phyloP scores from a whole-genome alignment of 2,797 vertebrate genomes.

The Pseudotriccus pelzelni region DNA sequence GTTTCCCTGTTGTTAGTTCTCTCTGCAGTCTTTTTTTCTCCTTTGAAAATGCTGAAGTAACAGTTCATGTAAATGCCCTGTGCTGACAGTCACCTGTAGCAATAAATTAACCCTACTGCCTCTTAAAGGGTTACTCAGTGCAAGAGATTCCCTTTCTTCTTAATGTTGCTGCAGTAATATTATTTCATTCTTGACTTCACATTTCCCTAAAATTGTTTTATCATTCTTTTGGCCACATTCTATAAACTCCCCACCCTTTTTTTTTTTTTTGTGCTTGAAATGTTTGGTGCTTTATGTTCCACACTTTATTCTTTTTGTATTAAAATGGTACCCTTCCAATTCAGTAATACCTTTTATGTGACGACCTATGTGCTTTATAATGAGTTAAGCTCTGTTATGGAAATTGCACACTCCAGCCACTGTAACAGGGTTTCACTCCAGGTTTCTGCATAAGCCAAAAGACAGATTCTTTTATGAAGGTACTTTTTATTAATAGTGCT shows the following conservation, averaged over 20 bases:
- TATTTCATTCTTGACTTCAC: slow-evolving; percentile 15
- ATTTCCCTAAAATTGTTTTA: slow-evolving; percentile 37
- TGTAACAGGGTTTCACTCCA: neutral
- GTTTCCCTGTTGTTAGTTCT: neutral
- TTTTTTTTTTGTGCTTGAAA: slow-evolving; percentile 1
- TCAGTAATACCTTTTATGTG: slow-evolving; percentile 6
- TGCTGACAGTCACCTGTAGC: neutral
- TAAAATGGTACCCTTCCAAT: neutral
- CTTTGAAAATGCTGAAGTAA: neutral
- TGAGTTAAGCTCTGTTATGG: neutral
- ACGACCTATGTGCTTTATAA: slow-evolving; percentile 7
- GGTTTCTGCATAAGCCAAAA: neutral
- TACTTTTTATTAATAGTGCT: neutral
- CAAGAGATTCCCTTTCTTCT: neutral
- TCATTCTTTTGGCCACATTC: slow-evolving; percentile 23
- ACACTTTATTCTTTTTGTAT: slow-evolving; percentile 17
- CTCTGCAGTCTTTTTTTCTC: neutral
- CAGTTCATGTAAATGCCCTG: neutral
- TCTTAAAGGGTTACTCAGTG: neutral
- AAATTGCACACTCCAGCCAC: neutral
- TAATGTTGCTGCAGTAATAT: slow-evolving; percentile 1
- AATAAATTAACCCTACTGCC: neutral
- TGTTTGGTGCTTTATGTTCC: slow-evolving; percentile 44
- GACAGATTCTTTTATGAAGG: neutral
- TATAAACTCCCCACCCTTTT: neutral